phyloP scores from a whole-genome alignment of 2,797 vertebrate species.

The Limnodromus scolopaceus region DNA sequence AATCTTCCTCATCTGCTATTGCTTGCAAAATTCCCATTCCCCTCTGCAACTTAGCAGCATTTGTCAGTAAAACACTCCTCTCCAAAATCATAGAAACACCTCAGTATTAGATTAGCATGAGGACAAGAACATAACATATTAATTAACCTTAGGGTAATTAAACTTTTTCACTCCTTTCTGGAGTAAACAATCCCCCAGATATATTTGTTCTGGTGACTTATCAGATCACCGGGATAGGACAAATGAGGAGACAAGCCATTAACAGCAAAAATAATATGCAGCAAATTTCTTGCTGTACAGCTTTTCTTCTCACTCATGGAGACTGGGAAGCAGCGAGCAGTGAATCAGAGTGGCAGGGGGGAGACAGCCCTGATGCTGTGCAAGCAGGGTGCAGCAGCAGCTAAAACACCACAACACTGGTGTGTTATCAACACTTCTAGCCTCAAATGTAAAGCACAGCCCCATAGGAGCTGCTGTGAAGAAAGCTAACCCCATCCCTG shows the following conservation, averaged over 20 bases:
- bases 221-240: background rate
- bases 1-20: background rate
- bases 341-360: background rate
- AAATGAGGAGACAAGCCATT: background rate
- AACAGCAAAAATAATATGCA: background rate
- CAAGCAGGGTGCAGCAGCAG: background rate
- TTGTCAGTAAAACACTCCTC: background rate
- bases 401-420: background rate
- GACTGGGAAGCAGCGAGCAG: background rate
- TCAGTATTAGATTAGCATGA: background rate
- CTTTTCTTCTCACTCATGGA: background rate
- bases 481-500: background rate
- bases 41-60: background rate
- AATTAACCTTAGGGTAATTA: slow-evolving; percentile 28
- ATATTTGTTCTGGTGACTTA: background rate
- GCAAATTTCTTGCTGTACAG: background rate
- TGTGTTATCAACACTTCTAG: background rate
- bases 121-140: background rate
- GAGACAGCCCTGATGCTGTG: background rate
- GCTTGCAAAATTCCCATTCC: background rate
- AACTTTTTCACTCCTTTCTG: background rate
- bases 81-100: background rate
- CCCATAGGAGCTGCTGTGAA: background rate
- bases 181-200: background rate
- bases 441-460: background rate